Base-by-base conservation (phyloP, 2,888 invertebrate genomes). In the Thera britannica region DNA sequence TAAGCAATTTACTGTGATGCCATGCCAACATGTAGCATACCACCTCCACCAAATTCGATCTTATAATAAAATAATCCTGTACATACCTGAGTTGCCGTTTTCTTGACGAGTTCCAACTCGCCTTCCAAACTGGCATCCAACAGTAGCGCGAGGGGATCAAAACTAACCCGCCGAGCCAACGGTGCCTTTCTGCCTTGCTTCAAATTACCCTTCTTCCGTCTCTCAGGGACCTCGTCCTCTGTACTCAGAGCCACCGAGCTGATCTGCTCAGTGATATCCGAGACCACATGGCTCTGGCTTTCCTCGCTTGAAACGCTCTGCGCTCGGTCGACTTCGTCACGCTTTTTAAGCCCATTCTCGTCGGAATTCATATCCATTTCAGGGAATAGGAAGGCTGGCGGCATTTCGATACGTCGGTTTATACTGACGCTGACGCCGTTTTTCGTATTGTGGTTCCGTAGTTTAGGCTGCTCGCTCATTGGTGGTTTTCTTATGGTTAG, bases 121-220 rank as follows among this genome's bases (percentile, higher is more conserved):
- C 99, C 99, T 90, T 99, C 99, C 75, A 99, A 95, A 79, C 99
- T 98, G 57, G 99, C 99, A 90, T 99, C 99, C 81, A 99, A 94
- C 59, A 99, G 95, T 60, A 99, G 94, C 0, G 99, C 99, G 79
- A 99, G 94, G 34, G 99, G 99, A 94, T 99, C 99, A 85, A 99
- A 99, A 86, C 98, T 98, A 49, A 99, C 99, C 69, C 98, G 94
- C 74, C 98, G 94, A 3, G 97, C 95, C 48, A 97, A 84, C 80
- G 97, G 97, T 36, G 95, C 95, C 79, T 96, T 97, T 36, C 96
- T 95, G 60, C 95, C 96, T 80, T 95, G 95, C 86, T 98, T 97
- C 79, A 97, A 89, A 82, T 97, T 97, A 57, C 97, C 97, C 85
- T 97, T 97, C 88, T 96, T 96, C 75, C 97, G 95, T 81, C 96